Evolutionary conservation across 2,888 invertebrate genomes (phyloP), one percentile per base, ranked within the genome.

Genomic region (Rhabditoides inermis): DNA sequence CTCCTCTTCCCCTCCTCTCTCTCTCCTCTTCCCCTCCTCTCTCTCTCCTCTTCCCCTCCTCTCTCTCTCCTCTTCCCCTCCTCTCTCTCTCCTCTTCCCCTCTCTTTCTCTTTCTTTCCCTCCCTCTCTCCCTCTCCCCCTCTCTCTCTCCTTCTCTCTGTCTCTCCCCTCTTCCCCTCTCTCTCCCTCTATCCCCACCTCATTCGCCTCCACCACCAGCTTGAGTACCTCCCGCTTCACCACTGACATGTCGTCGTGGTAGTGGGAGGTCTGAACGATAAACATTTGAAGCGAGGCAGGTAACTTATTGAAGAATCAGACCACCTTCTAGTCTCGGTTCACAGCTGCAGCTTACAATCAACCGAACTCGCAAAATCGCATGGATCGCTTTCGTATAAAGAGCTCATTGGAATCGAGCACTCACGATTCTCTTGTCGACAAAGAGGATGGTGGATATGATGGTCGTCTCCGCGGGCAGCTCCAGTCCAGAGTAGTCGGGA

Each of bases 241-340:
- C 22, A 60, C 54, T 22, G 36, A 36, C 52, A 68, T 62, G 39
- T 73, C 74, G 35, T 61, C 60, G 41, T 64, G 61, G 50, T 75
- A 73, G 47, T 65, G 61, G 5, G 67, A 56, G n/a, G 68, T 62
- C 72, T 72, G 57, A 54, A 67, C n/a, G n/a, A n/a, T n/a, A n/a
- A n/a, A n/a, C n/a, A n/a, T n/a, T n/a, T n/a, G n/a, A n/a, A n/a
- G n/a, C n/a, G n/a, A n/a, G n/a, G n/a, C n/a, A n/a, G n/a, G n/a
- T 52, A 35, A 52, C 51, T 2, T 52, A 52, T 22, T n/a, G n/a
- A n/a, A n/a, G n/a, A n/a, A n/a, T 15, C 45, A 45, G n/a, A 51
- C 25, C 25, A 40, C 20, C 20, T 39, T 28, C 37, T 42, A 50
- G 36, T 42, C 42, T 22, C 42, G 44, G 20, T 45, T 45, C 28